Evolutionary conservation across 2,113 vertebrate genomes (phyloP).

Genomic region (Glaucidium brasilianum): DNA sequence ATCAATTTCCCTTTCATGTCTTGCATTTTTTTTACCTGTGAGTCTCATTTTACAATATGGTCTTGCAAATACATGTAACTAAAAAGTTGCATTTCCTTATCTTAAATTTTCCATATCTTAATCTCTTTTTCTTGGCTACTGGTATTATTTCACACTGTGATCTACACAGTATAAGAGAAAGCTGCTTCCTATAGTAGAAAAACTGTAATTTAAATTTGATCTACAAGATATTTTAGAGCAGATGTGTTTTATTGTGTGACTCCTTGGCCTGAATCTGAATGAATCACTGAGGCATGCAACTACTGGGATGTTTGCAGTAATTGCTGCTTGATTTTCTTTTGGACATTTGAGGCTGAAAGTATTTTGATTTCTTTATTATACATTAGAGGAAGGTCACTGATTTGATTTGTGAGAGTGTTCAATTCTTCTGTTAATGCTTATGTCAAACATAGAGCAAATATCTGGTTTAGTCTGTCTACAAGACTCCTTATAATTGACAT

Average conservation of each 20-base stretch:
- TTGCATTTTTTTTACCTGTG: background rate
- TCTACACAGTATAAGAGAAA: background rate
- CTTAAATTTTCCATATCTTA: constrained; percentile 39
- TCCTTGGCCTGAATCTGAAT: constrained; percentile 32
- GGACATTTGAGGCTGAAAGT: constrained; percentile 39
- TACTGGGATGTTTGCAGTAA: constrained; percentile 23
- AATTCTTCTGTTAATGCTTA: background rate
- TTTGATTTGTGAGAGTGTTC: constrained; percentile 41
- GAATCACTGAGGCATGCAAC: constrained; percentile 14
- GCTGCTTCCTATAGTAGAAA: background rate
- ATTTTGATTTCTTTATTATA: constrained; percentile 56
- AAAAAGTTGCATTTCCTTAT: constrained; percentile 52
- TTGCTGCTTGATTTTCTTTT: constrained; percentile 55
- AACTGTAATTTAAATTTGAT: constrained; percentile 30
- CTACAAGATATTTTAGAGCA: constrained; percentile 20
- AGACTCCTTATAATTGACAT: constrained; percentile 18
- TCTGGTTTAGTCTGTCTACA: background rate
- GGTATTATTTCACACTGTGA: background rate
- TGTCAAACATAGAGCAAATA: background rate
- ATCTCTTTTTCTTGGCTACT: background rate
- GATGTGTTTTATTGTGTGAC: constrained; percentile 19
- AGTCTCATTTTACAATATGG: background rate
- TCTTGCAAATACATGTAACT: background rate
- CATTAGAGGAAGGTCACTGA: constrained; percentile 25
- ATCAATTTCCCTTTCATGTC: background rate